Evolutionary conservation across 2,113 vertebrate species (phyloP), one percentile per base, ranked within the genome.

Genomic region (Macquaria australasica): DNA sequence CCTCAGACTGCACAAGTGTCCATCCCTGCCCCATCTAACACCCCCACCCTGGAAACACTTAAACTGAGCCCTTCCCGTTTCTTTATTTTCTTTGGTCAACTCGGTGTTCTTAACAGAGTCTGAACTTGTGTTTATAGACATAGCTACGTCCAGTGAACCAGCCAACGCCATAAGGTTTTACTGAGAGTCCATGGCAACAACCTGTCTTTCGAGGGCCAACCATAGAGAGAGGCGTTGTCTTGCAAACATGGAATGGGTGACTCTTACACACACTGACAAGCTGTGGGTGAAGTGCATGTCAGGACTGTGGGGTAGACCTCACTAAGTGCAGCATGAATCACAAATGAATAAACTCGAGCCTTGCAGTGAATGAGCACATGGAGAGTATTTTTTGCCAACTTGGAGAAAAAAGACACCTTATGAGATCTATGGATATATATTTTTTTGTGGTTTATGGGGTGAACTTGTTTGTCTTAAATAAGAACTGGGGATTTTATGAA

Each of bases 21-120:
- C 73, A 85, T 84, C 83, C 48, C 68, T 73, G 34, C 77, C 64
- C 74, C 53, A 50, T 83, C 70, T 73, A 73, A 91, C 90, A 86
- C 82, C 79, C 71, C 74, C 85, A 82, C 83, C 83, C 85, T 94
- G 91, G 90, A 95, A 93, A 91, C 84, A 88, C 81, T 82, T 87
- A 79, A 87, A 79, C 81, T 4, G 60, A 85, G 59, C 83, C 73
- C 70, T 90, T 91, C 92, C 83, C 70, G 0, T 73, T 55, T 84
- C 81, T 91, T 86, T 93, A 77, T 95, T 94, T 95, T 87, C 83
- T 73, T 93, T 89, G 87, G 89, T 89, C 53, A 84, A 66, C 34
- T 72, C 11, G 7, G 83, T 85, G 87, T 84, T 86, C 73, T 90
- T 89, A 82, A 92, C 82, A 90, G 84, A 88, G 83, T 87, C 86